Percentiles rank a stretch among this genome's conserved stretches.
Conservation (phyloP, 2,888 invertebrate species). For the Flabesymbios commensalis region DNA sequence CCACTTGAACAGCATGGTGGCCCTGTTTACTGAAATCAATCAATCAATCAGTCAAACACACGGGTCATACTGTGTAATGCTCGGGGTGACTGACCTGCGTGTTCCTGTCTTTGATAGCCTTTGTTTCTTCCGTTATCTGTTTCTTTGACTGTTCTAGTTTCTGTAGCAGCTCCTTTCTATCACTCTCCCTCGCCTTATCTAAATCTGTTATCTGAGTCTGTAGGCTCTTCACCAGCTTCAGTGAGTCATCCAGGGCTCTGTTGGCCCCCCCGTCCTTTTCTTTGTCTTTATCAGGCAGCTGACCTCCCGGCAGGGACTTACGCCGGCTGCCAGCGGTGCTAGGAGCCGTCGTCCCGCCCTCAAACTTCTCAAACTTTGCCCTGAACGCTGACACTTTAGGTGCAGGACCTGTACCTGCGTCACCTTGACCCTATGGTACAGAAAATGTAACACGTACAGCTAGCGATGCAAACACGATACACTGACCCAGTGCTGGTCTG, state of each 20-base stretch:
- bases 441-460: no score
- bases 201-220: constrained; percentile 49
- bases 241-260: constrained; percentile 44
- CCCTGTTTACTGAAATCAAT: no score
- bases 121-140: constrained; percentile 39
- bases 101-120: constrained; percentile 36
- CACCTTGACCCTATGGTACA: no score
- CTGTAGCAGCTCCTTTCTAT: constrained; percentile 73
- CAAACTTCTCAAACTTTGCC: constrained; percentile 33
- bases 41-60: no score
- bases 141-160: constrained; percentile 65
- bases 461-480: no score
- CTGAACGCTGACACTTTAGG: constrained; percentile 24
- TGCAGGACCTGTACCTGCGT: neutral
- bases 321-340: neutral
- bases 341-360: constrained; percentile 14
- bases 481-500: no score
- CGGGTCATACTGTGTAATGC: no score
- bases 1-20: no score
- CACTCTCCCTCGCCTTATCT: constrained; percentile 45
- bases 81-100: constrained; percentile 42
- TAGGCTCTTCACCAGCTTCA: constrained; percentile 47
- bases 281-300: constrained; percentile 3
- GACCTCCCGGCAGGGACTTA: neutral
- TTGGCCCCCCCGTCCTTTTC: no score